These are phyloP conservation scores for Parauchenoglanis ngamensis DNA, from an alignment of 2,797 vertebrate species.

Conservation along the genomic window DNA sequence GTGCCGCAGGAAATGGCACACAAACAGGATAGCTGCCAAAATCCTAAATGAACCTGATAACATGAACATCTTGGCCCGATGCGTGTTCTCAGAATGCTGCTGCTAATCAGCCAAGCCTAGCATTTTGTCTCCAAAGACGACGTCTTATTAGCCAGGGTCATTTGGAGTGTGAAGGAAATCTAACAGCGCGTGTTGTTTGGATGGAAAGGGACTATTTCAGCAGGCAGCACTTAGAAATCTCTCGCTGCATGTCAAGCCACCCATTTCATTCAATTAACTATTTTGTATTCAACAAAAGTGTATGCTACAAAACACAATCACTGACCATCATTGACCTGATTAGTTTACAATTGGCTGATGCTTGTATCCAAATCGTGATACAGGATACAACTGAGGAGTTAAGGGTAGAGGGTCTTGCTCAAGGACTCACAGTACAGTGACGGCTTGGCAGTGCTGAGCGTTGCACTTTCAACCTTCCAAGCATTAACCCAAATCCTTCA, in stretches of 20 bases:
- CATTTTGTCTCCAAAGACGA: not conserved
- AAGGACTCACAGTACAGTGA: not conserved
- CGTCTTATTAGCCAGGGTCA: conserved; percentile 3
- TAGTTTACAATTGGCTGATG: not conserved
- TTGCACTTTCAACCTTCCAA: not conserved
- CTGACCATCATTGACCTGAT: not conserved
- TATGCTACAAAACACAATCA: not conserved
- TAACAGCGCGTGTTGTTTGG: not conserved
- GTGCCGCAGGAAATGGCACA: not conserved
- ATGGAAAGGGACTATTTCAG: not conserved
- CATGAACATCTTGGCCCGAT: not conserved
- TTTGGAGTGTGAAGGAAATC: conserved; percentile 9
- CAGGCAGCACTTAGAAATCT: not conserved
- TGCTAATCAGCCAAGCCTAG: conserved; percentile 12
- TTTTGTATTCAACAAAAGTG: not conserved
- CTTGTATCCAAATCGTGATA: not conserved
- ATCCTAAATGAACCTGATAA: not conserved
- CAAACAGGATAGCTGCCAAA: not conserved
- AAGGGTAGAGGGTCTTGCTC: not conserved
- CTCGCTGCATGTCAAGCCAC: conserved; percentile 1
- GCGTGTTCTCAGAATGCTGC: not conserved
- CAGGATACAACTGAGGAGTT: not conserved
- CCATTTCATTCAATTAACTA: not conserved
- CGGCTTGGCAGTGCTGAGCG: not conserved
- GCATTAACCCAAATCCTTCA: conserved; percentile 5